Base-by-base conservation (phyloP, 2,888 invertebrate genomes). In the Cheilosia soror region DNA sequence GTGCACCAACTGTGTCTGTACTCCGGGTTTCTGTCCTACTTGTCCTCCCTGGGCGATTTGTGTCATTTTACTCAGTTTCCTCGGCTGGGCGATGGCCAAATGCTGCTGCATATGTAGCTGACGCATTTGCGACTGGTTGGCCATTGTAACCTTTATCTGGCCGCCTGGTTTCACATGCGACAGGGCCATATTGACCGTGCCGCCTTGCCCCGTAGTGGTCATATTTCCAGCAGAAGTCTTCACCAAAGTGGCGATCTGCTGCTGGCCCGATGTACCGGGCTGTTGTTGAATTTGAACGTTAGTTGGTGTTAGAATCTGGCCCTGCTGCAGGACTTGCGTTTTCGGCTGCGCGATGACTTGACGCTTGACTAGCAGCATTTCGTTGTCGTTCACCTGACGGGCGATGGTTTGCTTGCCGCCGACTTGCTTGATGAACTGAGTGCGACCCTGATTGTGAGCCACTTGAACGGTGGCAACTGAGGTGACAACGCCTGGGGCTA, bases 1-100 rank as follows among this genome's bases (percentile, higher is more conserved):
- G 53, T 91, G 91, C 65, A 97, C 95, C 79, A 96, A 92, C 88
- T 96, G 96, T 0, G 95, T 94, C 11, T 95, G 94, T 29, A 94
- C 94, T 5, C 94, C 94, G 1, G 85, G 71, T 69, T 87, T 87
- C 31, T 85, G 87, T 25, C 89, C 89, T 0, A 88, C 86, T 53
- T 69, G 85, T 0, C 76, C 85, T 5, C 89, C 89, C 47, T 89
- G 88, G 2, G 91, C 91, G 78, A 92, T 89, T 87, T 95, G 94
- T 0, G 95, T 93, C 87, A 95, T 94, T 88, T 95, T 95, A 79
- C 95, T 95, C 0, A 93, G 93, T 89, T 94, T 95, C 37, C 95
- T 93, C 87, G 94, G 90, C 88, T 89, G 94, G 0, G 93, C 92
- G 25, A 95, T 90, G 2, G 93, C 91, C 58, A 93, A 92, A 89